Base-by-base conservation (phyloP, 1,140 invertebrate genomes). In the Drosophila nigrodunni region DNA sequence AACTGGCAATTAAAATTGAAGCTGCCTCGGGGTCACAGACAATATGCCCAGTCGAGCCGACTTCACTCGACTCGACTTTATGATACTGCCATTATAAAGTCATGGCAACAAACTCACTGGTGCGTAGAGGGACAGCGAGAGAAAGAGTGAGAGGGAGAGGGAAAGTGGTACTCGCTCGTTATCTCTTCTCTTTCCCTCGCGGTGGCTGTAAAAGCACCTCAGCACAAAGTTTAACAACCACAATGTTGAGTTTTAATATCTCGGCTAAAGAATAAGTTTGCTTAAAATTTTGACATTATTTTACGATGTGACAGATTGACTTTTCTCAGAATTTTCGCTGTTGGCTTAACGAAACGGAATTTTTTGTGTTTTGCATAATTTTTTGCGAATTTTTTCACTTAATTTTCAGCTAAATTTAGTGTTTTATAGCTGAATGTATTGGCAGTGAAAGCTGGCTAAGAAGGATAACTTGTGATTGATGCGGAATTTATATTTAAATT, bases 11-110 rank as follows among this genome's bases (percentile, higher is more conserved):
- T 79, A 77, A 72, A 82, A 67, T 54, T 58, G 67, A 71, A 64
- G 60, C 52, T 62, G 58, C 58, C 72, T 57, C 3, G 66, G 58
- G 58, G 66, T 70, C 66, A 68, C 25, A 66, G 55, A 30, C 18
- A 35, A 74, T 35, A 54, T 30, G 25, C 25, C 25, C 74, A 39
- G 58, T 34, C 43, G 37, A 58, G 68, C 35, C 50, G 41, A 8
- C 46, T 30, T 6, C 25, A 8, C 46, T 21, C 18, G 2, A 21
- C 18, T 47, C 46, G 8, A 6, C 78, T 74, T 62, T 57, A 74
- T 74, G 49, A 43, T 74, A 76, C 61, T 83, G 65, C 69, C 76
- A 82, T 82, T 82, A 79, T 57, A 83, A 71, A 71, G 71, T 82
- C 80, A 75, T 75, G 66, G 74, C 77, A 69, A 73, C 60, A 83